phyloP scores from a whole-genome alignment of 2,113 vertebrate species.

The Ctenodactylus gundi region DNA sequence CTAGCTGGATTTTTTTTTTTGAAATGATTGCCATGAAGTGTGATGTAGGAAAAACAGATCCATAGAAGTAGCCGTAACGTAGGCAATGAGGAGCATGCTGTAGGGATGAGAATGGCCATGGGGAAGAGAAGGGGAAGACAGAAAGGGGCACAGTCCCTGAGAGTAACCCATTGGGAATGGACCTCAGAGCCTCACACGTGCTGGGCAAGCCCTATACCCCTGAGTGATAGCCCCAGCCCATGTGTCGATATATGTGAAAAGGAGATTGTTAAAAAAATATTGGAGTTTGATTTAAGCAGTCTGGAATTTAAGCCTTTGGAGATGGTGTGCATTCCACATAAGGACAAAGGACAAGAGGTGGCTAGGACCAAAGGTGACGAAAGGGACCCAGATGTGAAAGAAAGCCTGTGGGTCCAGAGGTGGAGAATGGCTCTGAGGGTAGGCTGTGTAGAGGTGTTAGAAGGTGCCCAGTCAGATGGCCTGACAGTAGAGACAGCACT shows the following conservation, averaged over 20 bases:
- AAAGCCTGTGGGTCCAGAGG: neutral
- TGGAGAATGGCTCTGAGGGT: neutral
- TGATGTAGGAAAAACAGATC: neutral
- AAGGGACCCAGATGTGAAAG: neutral
- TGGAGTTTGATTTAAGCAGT: neutral
- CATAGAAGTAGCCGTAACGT: neutral
- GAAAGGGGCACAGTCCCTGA: neutral
- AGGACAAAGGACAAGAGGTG: neutral
- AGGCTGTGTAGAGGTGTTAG: neutral
- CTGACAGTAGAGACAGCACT: neutral
- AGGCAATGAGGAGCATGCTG: neutral
- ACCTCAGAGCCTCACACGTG: neutral
- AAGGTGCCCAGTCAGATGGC: neutral
- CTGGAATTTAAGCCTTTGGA: neutral
- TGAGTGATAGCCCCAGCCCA: neutral
- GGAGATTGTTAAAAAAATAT: neutral
- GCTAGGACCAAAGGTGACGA: neutral
- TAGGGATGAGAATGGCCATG: neutral
- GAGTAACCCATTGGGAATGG: neutral
- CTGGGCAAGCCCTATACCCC: neutral
- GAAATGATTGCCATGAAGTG: neutral
- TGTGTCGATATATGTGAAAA: neutral
- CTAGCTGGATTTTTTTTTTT: neutral
- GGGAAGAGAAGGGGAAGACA: neutral
- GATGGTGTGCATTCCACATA: neutral